Base-by-base conservation (phyloP, 2,888 invertebrate genomes). In the Cephus pygmeus region DNA sequence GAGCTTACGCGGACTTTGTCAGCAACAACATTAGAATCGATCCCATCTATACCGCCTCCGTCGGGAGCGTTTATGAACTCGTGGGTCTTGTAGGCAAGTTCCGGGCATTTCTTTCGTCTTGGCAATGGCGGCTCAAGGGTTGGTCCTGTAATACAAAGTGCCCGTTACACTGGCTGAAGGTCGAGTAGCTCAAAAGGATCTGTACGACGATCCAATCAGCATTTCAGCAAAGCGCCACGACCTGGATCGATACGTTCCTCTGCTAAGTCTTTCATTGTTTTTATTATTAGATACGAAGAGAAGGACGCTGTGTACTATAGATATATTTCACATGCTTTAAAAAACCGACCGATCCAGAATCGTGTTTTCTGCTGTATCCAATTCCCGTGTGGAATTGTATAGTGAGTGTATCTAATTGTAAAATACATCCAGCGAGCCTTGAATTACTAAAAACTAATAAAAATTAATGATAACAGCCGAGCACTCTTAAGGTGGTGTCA, bases 71-170 rank as follows among this genome's bases (percentile, higher is more conserved):
- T 92, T 85, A 97, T 95, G 88, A 96, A 94, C 92, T 96, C 96
- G 93, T 97, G 96, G 89, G 96, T 95, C 92, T 95, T 95, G 94
- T 97, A 97, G 87, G 97, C 97, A 90, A 97, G 94, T 87, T 97
- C 97, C 75, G 97, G 97, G 91, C 96, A 96, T 93, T 97, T 97
- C 94, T 97, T 97, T 91, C 97, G 95, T 85, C 97, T 94, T 83
- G 97, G 97, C 93, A 97, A 94, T 82, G 96, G 96, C 85, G 97
- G 97, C 92, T 97, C 97, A 93, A 96, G 94, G 79, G 93, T 93
- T 84, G 93, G 89, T 81, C 91, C 91, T 91, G 90, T 76, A 90
- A 90, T 34, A n/a, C 35, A 34, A 74, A 34, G 35, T 12, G 74
- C 23, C 2, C 30, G 30, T 15, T 74, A 23, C n/a, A 80, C 77